Conservation (phyloP, 2,113 vertebrate genomes). For the Bothrops jararaca region DNA sequence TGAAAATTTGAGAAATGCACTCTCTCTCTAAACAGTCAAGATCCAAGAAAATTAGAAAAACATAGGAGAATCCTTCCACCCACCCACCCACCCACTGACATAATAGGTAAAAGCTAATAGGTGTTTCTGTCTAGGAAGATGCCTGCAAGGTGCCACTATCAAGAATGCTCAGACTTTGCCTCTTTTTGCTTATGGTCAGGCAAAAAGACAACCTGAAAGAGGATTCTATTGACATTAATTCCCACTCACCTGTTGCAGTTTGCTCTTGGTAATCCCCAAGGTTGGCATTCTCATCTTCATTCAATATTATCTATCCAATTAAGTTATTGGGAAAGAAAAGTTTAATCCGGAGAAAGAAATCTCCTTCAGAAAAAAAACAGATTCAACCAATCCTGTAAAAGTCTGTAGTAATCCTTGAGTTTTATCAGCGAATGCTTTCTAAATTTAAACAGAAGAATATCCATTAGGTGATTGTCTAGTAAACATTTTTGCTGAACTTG, state of each 20-base stretch:
- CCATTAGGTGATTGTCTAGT: not conserved
- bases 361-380: not conserved
- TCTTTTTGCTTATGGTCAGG: not conserved
- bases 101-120: not conserved
- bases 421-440: not conserved
- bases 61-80: not conserved
- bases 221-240: not conserved
- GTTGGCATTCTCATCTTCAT: conserved; percentile 15
- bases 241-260: conserved; percentile 40
- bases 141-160: not conserved
- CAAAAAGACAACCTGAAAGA: not conserved
- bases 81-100: too few relatives aligned
- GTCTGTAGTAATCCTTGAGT: not conserved
- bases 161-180: not conserved
- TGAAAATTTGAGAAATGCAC: not conserved
- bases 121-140: not conserved
- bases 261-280: not conserved
- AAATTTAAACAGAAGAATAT: not conserved
- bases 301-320: conserved; percentile 18
- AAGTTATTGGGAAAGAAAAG: not conserved
- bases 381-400: not conserved
- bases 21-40: not conserved
- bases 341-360: not conserved
- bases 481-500: not conserved
- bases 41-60: not conserved